Base-by-base conservation (phyloP, 2,113 vertebrate species). In the Nestor notabilis region DNA sequence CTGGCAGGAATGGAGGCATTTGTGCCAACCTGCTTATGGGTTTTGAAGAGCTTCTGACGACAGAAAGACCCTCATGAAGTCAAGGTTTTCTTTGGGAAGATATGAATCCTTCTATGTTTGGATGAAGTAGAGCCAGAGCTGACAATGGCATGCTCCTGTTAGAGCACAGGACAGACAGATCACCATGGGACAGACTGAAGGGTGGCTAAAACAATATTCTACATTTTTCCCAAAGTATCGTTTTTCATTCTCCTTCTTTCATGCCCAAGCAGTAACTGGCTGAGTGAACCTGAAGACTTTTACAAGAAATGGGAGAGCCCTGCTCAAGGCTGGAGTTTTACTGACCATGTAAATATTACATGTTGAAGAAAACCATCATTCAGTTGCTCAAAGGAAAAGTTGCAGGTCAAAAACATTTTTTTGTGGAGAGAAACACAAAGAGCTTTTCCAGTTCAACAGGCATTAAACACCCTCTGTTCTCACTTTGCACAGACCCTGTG, bases 91-190 rank as follows among this genome's bases (percentile, higher is more conserved):
- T 46, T 23, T 1, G 3, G n/a, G 53, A 53, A 27, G 41, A 31
- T 35, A 10, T 17, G 21, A 47, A 81, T n/a, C 68, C 14, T 53
- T 5, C 39, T 11, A 1, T 0, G 24, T 1, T 10, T 2, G 11
- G 0, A 4, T 1, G 12, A 44, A 78, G 31, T 11, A 4, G n/a
- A 47, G 47, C 24, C 1, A 0, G 25, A 56, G 47, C 16, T 3
- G 41, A 35, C 29, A 72, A 27, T 35, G 0, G 7, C 41, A 23
- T 3, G 3, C 39, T 12, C n/a, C 2, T 16, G 28, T 18, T 39
- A 56, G 44, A 50, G 25, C 43, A 5, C 1, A 14, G 37, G 83
- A 25, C 8, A 29, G 44, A 49, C 52, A 60, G 44, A 24, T 29
- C 1, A 2, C 35, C 43, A 13, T 1, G 71, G 55, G 25, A 37